Conservation (phyloP, 2,888 invertebrate genomes). For the Drosophila sordidapex region DNA sequence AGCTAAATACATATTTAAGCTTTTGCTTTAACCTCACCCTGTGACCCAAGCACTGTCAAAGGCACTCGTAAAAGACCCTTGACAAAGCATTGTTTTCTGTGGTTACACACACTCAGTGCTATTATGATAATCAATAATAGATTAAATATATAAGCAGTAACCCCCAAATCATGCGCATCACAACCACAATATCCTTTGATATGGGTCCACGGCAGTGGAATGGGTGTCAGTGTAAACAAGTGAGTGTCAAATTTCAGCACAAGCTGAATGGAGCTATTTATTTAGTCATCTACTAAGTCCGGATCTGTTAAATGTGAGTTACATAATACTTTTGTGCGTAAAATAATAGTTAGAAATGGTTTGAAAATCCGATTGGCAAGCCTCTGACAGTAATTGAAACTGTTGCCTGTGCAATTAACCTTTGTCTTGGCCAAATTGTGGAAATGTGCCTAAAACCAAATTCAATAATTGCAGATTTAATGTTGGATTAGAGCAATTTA, state of each 20-base stretch:
- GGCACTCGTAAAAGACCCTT: not conserved
- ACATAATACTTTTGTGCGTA: not conserved
- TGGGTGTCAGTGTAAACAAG: not conserved
- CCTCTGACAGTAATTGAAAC: constrained; percentile 17
- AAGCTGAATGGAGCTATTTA: not conserved
- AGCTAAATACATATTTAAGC: not conserved
- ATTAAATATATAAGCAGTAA: not conserved
- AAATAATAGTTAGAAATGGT: constrained; percentile 12
- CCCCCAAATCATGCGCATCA: not conserved
- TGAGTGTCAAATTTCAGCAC: not conserved
- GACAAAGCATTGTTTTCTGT: not conserved
- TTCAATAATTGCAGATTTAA: constrained; percentile 45
- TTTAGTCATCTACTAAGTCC: not conserved
- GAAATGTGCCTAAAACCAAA: constrained; percentile 39
- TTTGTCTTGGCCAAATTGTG: constrained; percentile 19
- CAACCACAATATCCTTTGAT: constrained; percentile 6
- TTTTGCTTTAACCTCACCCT: not conserved
- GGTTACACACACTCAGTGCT: not conserved
- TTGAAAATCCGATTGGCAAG: constrained; percentile 7
- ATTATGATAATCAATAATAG: not conserved
- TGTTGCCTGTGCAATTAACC: constrained; percentile 19
- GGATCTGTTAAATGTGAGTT: not conserved
- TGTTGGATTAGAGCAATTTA: constrained; percentile 41
- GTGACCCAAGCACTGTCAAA: not conserved
- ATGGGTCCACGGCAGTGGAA: constrained; percentile 1